These are phyloP conservation scores for Eidolon helvum DNA, from an alignment of 2,113 vertebrate genomes.

Conservation along the genomic window DNA sequence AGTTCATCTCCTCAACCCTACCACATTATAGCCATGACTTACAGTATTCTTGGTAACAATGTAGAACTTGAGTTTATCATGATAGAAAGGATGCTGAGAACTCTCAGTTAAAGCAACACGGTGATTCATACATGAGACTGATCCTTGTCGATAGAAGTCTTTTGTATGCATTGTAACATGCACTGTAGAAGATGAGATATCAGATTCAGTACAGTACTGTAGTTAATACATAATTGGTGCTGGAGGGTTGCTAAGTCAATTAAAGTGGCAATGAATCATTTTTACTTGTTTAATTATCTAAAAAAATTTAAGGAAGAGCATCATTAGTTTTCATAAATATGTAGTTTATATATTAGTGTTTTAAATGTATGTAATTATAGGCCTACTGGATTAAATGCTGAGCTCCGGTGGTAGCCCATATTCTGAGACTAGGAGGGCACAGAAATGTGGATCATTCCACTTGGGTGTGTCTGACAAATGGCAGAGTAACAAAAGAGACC, in stretches of 20 bases:
- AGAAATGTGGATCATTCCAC: background rate
- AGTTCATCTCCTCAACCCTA: background rate
- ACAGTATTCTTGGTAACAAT: background rate
- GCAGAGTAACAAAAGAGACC: background rate
- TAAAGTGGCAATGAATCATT: constrained; percentile 17
- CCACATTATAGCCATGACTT: background rate
- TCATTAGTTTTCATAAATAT: background rate
- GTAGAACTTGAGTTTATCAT: background rate
- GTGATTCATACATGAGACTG: background rate
- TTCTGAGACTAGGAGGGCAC: background rate
- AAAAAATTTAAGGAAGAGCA: background rate
- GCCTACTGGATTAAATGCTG: background rate
- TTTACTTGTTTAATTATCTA: background rate
- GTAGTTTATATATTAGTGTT: background rate
- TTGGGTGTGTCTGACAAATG: background rate
- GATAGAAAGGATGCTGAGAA: background rate
- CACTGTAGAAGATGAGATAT: background rate
- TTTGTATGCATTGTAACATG: background rate
- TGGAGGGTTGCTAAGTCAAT: background rate
- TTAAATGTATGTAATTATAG: background rate
- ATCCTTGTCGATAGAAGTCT: background rate
- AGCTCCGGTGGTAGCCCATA: background rate
- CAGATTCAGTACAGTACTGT: background rate
- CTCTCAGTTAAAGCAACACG: background rate
- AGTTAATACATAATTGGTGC: background rate